These are phyloP conservation scores for Zhuqinia jingwanae DNA, from an alignment of 2,888 invertebrate genomes.

Conservation along the genomic window DNA sequence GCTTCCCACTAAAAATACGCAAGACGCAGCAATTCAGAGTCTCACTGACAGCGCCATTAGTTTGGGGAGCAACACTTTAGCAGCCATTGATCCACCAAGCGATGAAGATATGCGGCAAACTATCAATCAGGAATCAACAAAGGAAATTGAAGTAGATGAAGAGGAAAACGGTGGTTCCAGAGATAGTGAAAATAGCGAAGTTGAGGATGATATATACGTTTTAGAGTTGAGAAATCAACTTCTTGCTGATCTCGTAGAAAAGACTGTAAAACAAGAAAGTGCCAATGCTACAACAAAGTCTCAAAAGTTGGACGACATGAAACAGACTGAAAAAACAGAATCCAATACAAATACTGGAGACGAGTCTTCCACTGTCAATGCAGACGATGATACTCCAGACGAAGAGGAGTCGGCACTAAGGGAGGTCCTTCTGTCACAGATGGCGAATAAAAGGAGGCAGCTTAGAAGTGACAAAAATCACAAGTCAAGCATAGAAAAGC, in stretches of 20 bases:
- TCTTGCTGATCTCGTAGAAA: constrained; percentile 36
- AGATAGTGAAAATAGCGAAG: not conserved
- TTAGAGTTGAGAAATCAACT: constrained; percentile 40
- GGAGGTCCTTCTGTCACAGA: not conserved
- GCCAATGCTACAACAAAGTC: not conserved
- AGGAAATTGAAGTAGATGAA: not conserved
- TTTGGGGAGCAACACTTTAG: not conserved
- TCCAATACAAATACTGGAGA: not conserved
- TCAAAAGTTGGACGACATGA: not conserved
- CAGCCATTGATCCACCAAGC: not conserved
- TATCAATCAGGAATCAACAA: too few relatives aligned
- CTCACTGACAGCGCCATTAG: not conserved
- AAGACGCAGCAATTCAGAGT: not conserved
- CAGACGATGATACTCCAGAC: not conserved
- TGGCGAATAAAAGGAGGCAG: not conserved
- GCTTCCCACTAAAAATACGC: too few relatives aligned
- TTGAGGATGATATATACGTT: constrained; percentile 32
- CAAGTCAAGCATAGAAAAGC: not conserved
- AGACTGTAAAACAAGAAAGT: not conserved
- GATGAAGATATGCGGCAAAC: not conserved
- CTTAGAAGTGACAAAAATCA: not conserved
- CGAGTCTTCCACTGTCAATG: not conserved
- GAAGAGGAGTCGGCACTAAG: constrained; percentile 33
- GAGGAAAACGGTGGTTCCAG: not conserved
- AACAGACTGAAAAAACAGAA: too few relatives aligned